These are phyloP conservation scores for Pocillopora grandis DNA, from an alignment of 92 coral and sea anemone species.

Conservation along the genomic window DNA sequence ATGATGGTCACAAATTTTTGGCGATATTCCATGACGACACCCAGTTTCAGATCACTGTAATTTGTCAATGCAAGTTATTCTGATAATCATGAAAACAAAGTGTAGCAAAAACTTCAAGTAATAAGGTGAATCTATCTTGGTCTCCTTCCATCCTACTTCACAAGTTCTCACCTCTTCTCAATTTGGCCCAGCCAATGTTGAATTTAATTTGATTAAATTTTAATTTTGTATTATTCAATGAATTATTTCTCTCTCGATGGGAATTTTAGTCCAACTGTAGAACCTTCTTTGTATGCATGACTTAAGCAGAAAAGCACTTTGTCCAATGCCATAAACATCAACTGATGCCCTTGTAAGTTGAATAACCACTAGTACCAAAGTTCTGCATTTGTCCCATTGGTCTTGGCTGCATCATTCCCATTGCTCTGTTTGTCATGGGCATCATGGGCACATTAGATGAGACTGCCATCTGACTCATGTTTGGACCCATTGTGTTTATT, in stretches of 20 bases:
- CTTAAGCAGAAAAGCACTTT: neutral
- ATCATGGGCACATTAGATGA: slow-evolving; percentile 69
- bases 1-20: too few species aligned
- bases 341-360: slow-evolving; percentile 82
- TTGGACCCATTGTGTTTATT: slow-evolving; percentile 59
- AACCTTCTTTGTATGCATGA: neutral
- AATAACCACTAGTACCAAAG: slow-evolving; percentile 62
- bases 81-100: too few species aligned
- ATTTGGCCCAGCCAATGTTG: slow-evolving; percentile 33
- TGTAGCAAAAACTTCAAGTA: too few species aligned
- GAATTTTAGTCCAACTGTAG: neutral
- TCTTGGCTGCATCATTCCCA: slow-evolving; percentile 57
- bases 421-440: slow-evolving; percentile 56
- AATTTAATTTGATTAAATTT: neutral
- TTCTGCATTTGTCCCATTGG: slow-evolving; percentile 68
- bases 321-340: slow-evolving; percentile 38
- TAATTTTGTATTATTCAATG: neutral
- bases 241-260: neutral
- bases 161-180: neutral
- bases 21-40: too few species aligned
- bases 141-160: neutral
- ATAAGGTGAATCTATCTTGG: neutral
- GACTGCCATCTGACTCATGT: slow-evolving; percentile 74
- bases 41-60: too few species aligned
- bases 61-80: too few species aligned